phyloP scores from a whole-genome alignment of 2,113 vertebrate genomes.

The Eupsittula cactorum region DNA sequence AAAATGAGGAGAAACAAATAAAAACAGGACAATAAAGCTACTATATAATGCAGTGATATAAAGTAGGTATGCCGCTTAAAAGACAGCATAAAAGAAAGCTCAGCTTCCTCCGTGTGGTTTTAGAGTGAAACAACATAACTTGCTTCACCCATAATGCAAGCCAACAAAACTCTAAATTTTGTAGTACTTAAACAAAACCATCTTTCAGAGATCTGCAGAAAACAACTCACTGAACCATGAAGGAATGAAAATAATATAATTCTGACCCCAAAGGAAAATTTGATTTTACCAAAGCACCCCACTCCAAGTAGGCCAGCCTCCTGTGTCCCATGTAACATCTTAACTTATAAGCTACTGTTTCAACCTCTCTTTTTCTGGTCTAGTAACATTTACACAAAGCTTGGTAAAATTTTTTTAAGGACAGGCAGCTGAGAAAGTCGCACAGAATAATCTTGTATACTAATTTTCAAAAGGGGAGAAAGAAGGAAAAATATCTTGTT shows the following conservation, averaged over 20 bases:
- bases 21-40: neutral
- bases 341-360: neutral
- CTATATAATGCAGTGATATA: neutral
- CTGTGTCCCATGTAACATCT: neutral
- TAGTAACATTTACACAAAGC: neutral
- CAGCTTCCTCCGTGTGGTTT: neutral
- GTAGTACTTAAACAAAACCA: neutral
- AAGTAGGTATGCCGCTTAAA: neutral
- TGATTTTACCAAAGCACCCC: neutral
- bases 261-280: neutral
- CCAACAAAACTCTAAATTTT: neutral
- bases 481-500: neutral
- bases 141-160: neutral
- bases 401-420: neutral
- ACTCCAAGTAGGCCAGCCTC: neutral
- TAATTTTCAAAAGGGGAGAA: neutral
- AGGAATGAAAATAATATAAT: neutral
- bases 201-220: neutral
- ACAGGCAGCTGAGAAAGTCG: neutral
- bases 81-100: neutral
- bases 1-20: neutral
- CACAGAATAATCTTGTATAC: neutral
- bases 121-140: neutral
- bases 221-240: neutral
- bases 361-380: neutral